These are phyloP conservation scores for Scolopax rusticola DNA, from an alignment of 2,797 vertebrate genomes.

Conservation along the genomic window DNA sequence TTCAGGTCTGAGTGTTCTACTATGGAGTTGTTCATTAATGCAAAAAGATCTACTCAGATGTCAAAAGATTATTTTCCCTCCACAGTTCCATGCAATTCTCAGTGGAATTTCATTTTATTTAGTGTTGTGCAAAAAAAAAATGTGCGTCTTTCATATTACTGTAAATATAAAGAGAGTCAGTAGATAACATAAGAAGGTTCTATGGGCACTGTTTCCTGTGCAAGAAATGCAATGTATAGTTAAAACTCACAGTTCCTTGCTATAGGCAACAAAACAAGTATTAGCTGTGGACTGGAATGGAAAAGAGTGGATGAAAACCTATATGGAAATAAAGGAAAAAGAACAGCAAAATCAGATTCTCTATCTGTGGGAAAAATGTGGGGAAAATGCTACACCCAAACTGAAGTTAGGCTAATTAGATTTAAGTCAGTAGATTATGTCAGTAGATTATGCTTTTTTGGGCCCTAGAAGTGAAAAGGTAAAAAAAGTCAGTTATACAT, in stretches of 20 bases:
- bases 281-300: not conserved
- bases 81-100: not conserved
- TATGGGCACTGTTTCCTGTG: not conserved
- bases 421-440: not conserved
- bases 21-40: not conserved
- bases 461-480: not conserved
- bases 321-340: not conserved
- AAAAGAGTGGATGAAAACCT: not conserved
- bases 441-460: not conserved
- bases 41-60: not conserved
- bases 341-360: not conserved
- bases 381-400: not conserved
- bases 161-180: not conserved
- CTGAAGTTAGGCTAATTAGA: not conserved
- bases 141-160: not conserved
- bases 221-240: not conserved
- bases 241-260: not conserved
- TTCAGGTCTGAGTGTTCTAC: not conserved
- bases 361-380: not conserved
- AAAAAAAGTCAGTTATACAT: not conserved
- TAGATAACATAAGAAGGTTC: not conserved
- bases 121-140: not conserved
- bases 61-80: not conserved
- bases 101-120: not conserved
- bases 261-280: not conserved